A percentile compares a stretch with the other conserved stretches of the same genome.
These are phyloP conservation scores for Pogonocherus hispidulus DNA, from an alignment of 2,888 invertebrate genomes.

Conservation along the genomic window DNA sequence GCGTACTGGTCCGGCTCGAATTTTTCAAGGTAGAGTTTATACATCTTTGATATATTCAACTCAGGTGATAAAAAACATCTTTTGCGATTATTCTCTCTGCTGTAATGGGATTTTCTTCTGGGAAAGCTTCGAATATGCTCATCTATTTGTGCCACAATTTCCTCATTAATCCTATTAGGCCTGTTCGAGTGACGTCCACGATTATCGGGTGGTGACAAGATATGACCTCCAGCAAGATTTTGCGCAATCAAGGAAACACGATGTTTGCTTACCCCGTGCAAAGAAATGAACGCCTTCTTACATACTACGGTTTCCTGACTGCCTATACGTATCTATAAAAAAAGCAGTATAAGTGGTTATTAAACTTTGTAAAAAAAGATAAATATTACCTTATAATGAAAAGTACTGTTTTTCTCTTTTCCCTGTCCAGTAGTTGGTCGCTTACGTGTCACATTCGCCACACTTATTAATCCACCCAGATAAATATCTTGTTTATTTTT, in stretches of 20 bases:
- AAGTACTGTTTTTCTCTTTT: slow-evolving; percentile 5
- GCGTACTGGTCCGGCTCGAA: slow-evolving; percentile 25
- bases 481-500: slow-evolving; percentile 21
- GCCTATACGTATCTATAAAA: slow-evolving; percentile 28
- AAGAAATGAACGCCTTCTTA: slow-evolving; percentile 26
- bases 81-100: slow-evolving; percentile 30
- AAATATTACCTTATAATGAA: not conserved
- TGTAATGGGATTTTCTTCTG: slow-evolving; percentile 29
- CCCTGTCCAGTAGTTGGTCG: slow-evolving; percentile 20
- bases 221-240: slow-evolving; percentile 4
- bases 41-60: slow-evolving; percentile 28
- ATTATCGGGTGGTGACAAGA: not conserved
- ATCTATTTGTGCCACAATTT: slow-evolving; percentile 23
- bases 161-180: slow-evolving; percentile 19
- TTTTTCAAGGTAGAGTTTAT: slow-evolving; percentile 19
- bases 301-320: slow-evolving; percentile 13
- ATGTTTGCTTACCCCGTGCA: slow-evolving; percentile 30
- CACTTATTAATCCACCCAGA: not conserved
- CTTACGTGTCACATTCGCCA: not conserved
- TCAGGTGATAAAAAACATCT: slow-evolving; percentile 32
- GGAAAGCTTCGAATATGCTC: slow-evolving; percentile 39
- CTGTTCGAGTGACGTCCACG: slow-evolving; percentile 20
- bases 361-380: not conserved
- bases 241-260: slow-evolving; percentile 12
- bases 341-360: not conserved